Evolutionary conservation across 2,888 invertebrate genomes (phyloP), one percentile per base, ranked within the genome.

Genomic region (Drosophila aldrichi): DNA sequence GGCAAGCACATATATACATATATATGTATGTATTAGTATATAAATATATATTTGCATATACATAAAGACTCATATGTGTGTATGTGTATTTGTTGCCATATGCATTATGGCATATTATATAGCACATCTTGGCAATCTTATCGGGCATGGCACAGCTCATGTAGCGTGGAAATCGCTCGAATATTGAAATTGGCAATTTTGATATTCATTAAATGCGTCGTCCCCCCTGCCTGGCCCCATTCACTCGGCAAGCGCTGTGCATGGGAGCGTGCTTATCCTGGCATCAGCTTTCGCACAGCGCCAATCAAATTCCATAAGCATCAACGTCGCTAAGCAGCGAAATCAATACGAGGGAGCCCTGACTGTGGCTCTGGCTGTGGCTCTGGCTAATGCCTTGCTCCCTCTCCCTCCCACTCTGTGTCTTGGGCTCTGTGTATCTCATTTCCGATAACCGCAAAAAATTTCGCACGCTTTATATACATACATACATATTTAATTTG

Each of bases 291-390:
- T 66, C 58, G 55, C 70, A 64, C 64, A 67, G 49, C 63, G 64
- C 76, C 86, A 88, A 84, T 87, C 89, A 84, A 79, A 86, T 83
- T 83, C 81, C 79, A 88, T 85, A 86, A 85, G 80, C 84, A 80
- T 88, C 84, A 81, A 79, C 77, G 82, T 80, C 85, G 87, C 83
- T 78, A 70, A 85, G 82, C 82, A 78, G 74, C 64, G 69, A 71
- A 79, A 74, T 74, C 77, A 80, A 80, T 77, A 64, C 74, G 63
- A 70, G 18, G 20, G n/a, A n/a, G n/a, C n/a, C n/a, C n/a, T n/a
- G n/a, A n/a, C n/a, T n/a, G n/a, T n/a, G n/a, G 34, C 34, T 3
- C 43, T 38, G 46, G 60, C 71, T 59, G 9, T 46, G 57, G 73
- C 46, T 36, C 49, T 29, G 40, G 63, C 74, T 59, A 66, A 66